phyloP scores from a whole-genome alignment of 2,888 invertebrate genomes.

The Allacma fusca region DNA sequence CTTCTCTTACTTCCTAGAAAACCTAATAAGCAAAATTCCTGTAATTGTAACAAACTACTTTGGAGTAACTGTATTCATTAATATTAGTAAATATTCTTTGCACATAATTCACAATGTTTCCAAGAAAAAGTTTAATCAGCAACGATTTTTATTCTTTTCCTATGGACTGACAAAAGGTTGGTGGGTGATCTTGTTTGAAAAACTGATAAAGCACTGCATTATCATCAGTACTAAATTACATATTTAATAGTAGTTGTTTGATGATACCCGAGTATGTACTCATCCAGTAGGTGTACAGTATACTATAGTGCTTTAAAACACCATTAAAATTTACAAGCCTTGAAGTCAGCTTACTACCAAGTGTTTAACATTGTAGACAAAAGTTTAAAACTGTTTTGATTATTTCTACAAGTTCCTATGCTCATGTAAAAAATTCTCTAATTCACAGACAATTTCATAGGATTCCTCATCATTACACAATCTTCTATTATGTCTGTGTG shows the following conservation, averaged over 20 bases:
- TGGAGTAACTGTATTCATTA: neutral
- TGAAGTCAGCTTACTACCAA: neutral
- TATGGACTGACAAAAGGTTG: neutral
- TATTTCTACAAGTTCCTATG: neutral
- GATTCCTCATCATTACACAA: no score
- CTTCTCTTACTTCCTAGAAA: neutral
- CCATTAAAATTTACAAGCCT: neutral
- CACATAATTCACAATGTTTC: neutral
- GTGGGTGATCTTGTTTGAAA: neutral
- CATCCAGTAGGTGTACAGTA: no score
- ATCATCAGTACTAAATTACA: neutral
- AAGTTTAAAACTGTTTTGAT: neutral
- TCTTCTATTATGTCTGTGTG: no score
- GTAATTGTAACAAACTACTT: neutral
- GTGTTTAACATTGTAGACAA: neutral
- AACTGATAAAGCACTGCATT: neutral
- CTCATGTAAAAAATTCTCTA: neutral
- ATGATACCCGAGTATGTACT: no score
- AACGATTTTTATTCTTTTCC: neutral
- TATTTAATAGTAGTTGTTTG: neutral
- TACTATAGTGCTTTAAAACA: neutral
- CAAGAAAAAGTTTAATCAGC: neutral
- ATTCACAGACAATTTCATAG: neutral
- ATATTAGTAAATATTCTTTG: neutral
- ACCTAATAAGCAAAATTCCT: no score